These are phyloP conservation scores for Rhombomys opimus DNA, from an alignment of 2,113 vertebrate genomes.

Conservation along the genomic window DNA sequence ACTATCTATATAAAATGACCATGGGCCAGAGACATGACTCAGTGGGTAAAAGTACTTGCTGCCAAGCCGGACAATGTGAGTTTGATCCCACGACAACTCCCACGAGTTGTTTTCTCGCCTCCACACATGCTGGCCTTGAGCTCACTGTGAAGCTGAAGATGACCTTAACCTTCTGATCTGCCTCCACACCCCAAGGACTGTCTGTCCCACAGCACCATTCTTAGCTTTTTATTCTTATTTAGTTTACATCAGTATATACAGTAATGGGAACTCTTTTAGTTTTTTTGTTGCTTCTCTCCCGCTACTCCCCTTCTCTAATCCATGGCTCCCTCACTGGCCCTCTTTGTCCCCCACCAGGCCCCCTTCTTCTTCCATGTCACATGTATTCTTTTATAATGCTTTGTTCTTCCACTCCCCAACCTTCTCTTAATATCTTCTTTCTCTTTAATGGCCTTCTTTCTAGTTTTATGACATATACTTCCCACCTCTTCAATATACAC, in stretches of 20 bases:
- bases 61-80: too few relatives aligned
- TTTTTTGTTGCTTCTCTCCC: neutral
- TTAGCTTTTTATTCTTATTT: neutral
- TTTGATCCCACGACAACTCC: too few relatives aligned
- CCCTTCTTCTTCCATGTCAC: neutral
- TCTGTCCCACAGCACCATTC: neutral
- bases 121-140: neutral
- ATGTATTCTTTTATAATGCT: neutral
- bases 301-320: neutral
- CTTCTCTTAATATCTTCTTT: neutral
- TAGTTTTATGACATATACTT: neutral
- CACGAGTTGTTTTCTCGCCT: too few relatives aligned
- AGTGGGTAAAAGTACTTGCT: too few relatives aligned
- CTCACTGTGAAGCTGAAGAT: neutral
- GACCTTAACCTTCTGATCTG: neutral
- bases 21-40: too few relatives aligned
- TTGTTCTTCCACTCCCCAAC: neutral
- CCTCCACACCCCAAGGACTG: neutral
- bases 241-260: neutral
- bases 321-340: neutral
- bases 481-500: neutral
- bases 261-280: neutral
- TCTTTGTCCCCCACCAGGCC: too few relatives aligned
- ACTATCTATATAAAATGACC: too few relatives aligned
- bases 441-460: neutral